Conservation (phyloP, 2,113 vertebrate genomes). For the Daubentonia madagascariensis region DNA sequence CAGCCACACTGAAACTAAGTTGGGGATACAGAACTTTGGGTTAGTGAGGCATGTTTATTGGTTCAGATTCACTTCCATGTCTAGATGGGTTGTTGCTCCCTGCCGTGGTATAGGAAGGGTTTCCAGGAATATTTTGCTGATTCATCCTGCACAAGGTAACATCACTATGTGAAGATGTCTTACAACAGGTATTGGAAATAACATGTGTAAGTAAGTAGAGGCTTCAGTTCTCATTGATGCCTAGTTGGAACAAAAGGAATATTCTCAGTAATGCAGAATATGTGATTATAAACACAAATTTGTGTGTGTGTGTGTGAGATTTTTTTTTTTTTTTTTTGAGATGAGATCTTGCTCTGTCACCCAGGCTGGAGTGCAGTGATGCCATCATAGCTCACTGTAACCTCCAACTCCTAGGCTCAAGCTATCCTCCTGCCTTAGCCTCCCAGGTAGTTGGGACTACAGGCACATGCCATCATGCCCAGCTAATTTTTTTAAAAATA, state of each 20-base stretch:
- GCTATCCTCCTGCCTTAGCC: too few species aligned
- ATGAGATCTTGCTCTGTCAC: too few species aligned
- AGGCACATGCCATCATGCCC: too few species aligned
- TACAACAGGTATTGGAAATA: neutral
- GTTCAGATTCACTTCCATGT: neutral
- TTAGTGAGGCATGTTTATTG: neutral
- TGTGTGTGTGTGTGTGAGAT: too few species aligned
- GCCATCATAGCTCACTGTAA: too few species aligned
- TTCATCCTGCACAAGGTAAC: neutral
- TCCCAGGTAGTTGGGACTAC: too few species aligned
- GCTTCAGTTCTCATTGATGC: neutral
- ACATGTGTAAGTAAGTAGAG: neutral
- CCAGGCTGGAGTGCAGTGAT: too few species aligned
- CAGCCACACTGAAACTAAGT: neutral
- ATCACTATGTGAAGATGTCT: neutral
- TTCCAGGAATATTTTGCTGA: neutral
- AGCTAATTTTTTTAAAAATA: too few species aligned
- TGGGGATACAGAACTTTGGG: neutral
- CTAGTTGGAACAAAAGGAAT: neutral
- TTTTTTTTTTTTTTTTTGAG: too few species aligned
- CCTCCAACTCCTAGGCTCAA: too few species aligned
- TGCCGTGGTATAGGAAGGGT: neutral
- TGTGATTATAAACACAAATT: neutral
- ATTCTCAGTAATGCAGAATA: neutral
- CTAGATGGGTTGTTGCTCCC: neutral